Base-by-base conservation (phyloP, 2,113 vertebrate genomes). In the Edolisoma coerulescens region DNA sequence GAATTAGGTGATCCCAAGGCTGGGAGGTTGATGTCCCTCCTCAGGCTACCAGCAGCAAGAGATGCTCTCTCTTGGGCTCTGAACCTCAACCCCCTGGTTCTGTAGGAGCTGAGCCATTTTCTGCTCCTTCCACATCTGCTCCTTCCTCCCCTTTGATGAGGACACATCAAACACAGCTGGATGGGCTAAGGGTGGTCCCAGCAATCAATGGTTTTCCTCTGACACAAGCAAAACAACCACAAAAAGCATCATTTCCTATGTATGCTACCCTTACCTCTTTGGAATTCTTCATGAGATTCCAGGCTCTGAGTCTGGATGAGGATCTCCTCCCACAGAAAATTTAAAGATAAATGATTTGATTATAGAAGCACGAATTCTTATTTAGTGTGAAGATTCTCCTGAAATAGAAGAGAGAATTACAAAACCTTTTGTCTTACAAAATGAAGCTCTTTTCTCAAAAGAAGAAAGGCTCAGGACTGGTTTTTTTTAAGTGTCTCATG, bases 241-340 rank as follows among this genome's bases (percentile, higher is more conserved):
- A 52, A 50, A 64, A 53, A 28, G 0, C 14, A 22, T 69, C 0
- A 89, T 89, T 92, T 71, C 44, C 33, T 63, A 13, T 41, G 6
- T 10, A 47, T 59, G 24, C 33, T 86, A 23, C 35, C 30, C 70
- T 18, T 64, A 37, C 9, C 21, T n/a, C 37, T 45, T 57, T 33
- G 76, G 64, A 89, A 84, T 73, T 75, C 75, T 77, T 89, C 37
- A 49, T 85, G 71, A 77, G 28, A 83, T 80, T 80, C 33, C 79
- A 86, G 54, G 70, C 84, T 95, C 54, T 73, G 71, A 37, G 39
- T 90, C 69, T 94, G 79, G 85, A 94, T 92, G 83, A 93, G 92
- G 65, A 89, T 95, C 54, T 93, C 87, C 90, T 95, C 95, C 95
- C 64, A 94, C 82, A 92, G 93, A 95, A 92, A 93, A 84, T 70